Conservation (phyloP, 2,888 invertebrate genomes). For the Polymixis flavicincta region DNA sequence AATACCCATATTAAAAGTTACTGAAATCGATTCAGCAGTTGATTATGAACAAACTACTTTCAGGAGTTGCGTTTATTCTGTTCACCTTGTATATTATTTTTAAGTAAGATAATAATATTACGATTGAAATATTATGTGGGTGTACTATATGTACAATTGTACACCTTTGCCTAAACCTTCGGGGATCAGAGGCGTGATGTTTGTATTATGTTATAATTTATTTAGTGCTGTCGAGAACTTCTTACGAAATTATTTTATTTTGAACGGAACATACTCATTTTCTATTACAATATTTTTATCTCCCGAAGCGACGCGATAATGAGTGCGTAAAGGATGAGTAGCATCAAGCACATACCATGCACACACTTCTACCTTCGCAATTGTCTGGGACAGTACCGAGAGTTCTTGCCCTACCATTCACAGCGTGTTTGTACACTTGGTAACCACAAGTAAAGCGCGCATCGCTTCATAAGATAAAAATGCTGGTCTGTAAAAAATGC, state of each 20-base stretch:
- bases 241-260: slow-evolving; percentile 15
- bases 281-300: background rate
- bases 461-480: background rate
- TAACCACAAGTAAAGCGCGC: background rate
- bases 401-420: too few relatives aligned
- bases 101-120: slow-evolving; percentile 26
- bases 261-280: background rate
- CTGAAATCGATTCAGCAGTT: too few relatives aligned
- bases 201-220: background rate
- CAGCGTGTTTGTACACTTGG: background rate
- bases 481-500: background rate
- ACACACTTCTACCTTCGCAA: too few relatives aligned
- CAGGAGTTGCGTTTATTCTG: too few relatives aligned
- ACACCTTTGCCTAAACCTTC: background rate
- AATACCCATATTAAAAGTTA: too few relatives aligned
- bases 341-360: too few relatives aligned
- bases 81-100: background rate
- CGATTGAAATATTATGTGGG: background rate
- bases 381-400: too few relatives aligned
- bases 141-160: background rate
- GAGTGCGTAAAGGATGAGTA: too few relatives aligned
- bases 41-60: too few relatives aligned
- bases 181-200: background rate
- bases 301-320: background rate
- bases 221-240: slow-evolving; percentile 23